Conservation (phyloP, 2,113 vertebrate species). For the Ciconia stormi region DNA sequence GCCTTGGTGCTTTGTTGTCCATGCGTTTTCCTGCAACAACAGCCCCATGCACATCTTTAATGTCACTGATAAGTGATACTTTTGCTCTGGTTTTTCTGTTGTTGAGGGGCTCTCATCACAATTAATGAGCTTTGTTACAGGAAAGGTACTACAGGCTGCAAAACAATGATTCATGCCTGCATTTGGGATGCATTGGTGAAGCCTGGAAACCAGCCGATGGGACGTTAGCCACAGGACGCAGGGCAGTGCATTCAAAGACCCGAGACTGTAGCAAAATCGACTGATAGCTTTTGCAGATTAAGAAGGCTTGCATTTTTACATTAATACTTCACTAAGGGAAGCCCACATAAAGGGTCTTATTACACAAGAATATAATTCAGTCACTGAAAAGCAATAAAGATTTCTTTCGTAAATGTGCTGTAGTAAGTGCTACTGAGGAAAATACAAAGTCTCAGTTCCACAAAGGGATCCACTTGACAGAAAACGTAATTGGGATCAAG, state of each 20-base stretch:
- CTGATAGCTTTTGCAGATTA: not conserved
- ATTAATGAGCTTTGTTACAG: not conserved
- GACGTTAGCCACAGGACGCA: not conserved
- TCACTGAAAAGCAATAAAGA: conserved; percentile 26
- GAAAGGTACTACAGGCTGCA: not conserved
- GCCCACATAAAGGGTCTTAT: not conserved
- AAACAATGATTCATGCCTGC: not conserved
- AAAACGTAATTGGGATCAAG: conserved; percentile 41
- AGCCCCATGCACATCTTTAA: rapidly evolving
- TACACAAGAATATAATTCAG: conserved; percentile 1
- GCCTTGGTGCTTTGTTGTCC: not conserved
- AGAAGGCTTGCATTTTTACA: not conserved
- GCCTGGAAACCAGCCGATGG: not conserved
- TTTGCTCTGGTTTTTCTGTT: not conserved
- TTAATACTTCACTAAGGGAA: not conserved
- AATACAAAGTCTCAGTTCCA: not conserved
- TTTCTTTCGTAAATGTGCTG: not conserved
- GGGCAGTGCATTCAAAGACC: not conserved
- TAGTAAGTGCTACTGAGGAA: not conserved
- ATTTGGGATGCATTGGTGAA: not conserved
- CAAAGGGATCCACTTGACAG: conserved; percentile 17
- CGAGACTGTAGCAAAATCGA: not conserved
- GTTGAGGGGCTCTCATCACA: not conserved
- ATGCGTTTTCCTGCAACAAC: rapidly evolving
- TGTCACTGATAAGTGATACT: not conserved